Percentiles rank a stretch among this genome's conserved stretches.
Evolutionary conservation across 1,140 invertebrate species (phyloP).

Genomic region (Meloidogyne floridensis): DNA sequence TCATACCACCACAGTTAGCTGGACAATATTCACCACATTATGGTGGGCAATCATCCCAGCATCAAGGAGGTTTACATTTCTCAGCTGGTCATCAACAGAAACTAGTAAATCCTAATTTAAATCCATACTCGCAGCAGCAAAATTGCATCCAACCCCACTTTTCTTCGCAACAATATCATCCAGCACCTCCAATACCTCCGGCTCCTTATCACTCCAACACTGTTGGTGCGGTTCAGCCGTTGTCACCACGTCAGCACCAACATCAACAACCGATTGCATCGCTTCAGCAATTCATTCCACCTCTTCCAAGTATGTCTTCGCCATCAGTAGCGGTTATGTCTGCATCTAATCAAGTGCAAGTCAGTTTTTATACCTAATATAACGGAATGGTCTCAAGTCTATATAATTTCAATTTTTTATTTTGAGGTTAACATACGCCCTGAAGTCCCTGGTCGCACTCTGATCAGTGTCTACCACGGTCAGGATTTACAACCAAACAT

Average conservation of each 20-base stretch:
- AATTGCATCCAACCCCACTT: not conserved
- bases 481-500: slow-evolving; percentile 44
- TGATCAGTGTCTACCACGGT: slow-evolving; percentile 58
- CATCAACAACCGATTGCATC: slow-evolving; percentile 17
- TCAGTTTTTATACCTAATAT: slow-evolving; percentile 7
- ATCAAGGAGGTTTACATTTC: not conserved
- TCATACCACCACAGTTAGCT: not conserved
- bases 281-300: not conserved
- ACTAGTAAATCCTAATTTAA: not conserved
- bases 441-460: slow-evolving; percentile 49
- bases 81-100: slow-evolving; percentile 4
- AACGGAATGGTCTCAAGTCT: no score
- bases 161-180: slow-evolving; percentile 17
- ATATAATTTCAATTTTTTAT: no score
- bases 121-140: not conserved
- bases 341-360: slow-evolving; percentile 29
- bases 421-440: slow-evolving; percentile 57
- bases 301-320: not conserved
- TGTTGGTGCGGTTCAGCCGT: not conserved
- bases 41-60: not conserved
- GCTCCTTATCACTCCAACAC: not conserved
- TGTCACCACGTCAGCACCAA: slow-evolving; percentile 30
- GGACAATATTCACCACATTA: not conserved
- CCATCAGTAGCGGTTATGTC: slow-evolving; percentile 33
- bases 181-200: not conserved